phyloP scores from a whole-genome alignment of 2,113 vertebrate genomes.

The Caranx ignobilis region DNA sequence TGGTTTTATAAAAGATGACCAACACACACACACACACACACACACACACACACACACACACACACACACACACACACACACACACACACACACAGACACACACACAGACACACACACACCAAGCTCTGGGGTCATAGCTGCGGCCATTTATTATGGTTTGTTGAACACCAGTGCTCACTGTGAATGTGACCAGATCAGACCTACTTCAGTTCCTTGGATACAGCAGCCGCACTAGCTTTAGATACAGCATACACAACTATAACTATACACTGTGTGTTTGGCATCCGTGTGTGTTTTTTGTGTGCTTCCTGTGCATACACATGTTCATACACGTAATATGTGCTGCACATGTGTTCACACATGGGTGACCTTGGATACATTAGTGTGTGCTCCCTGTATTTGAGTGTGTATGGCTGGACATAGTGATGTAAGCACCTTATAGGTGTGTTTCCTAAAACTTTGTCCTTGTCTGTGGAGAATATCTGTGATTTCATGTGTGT shows the following conservation, averaged over 20 bases:
- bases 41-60: too few species aligned
- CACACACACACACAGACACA: conserved; percentile 1
- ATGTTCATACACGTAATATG: not conserved
- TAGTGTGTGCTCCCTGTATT: not conserved
- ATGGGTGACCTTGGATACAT: not conserved
- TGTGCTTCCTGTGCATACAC: not conserved
- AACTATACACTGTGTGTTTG: not conserved
- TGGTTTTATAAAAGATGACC: conserved; percentile 38
- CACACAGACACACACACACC: not conserved
- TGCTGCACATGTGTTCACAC: not conserved
- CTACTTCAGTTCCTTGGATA: conserved; percentile 11
- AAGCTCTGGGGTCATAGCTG: conserved; percentile 46
- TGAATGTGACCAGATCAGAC: conserved; percentile 37
- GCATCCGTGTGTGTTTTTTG: not conserved
- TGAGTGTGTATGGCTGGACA: not conserved
- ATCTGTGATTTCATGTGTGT: not conserved
- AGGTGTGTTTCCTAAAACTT: not conserved
- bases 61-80: too few species aligned
- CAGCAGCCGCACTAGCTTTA: conserved; percentile 1
- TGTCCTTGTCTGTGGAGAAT: conserved; percentile 5
- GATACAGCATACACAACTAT: not conserved
- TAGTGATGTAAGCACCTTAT: not conserved
- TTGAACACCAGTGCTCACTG: conserved; percentile 46
- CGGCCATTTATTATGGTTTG: conserved; percentile 51
- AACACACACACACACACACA: too few species aligned